phyloP scores from a whole-genome alignment of 2,888 invertebrate species.

The Crepidodera aurea region DNA sequence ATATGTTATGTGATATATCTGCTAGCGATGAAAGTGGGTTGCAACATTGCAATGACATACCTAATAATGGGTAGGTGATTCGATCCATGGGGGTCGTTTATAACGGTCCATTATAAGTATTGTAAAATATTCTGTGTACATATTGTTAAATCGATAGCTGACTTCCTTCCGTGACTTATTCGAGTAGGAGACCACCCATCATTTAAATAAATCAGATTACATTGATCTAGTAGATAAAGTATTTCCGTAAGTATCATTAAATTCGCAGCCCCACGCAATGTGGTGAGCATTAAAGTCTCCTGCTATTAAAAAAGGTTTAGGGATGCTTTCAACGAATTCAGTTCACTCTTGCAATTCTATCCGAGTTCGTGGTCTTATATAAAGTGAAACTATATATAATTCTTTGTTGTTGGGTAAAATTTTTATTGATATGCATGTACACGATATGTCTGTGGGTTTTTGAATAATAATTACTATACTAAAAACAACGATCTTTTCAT shows the following conservation, averaged over 20 bases:
- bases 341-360: background rate
- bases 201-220: background rate
- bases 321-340: background rate
- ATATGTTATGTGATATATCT: background rate
- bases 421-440: background rate
- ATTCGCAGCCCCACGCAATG: conserved; percentile 13
- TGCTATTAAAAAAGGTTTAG: conserved; percentile 4
- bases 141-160: background rate
- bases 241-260: background rate
- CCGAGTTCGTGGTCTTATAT: background rate
- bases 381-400: background rate
- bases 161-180: background rate
- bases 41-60: background rate
- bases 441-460: background rate
- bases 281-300: conserved; percentile 15
- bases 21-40: background rate
- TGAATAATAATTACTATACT: background rate
- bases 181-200: background rate
- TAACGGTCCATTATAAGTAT: background rate
- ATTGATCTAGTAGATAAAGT: background rate
- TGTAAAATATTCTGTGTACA: background rate
- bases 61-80: background rate
- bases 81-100: background rate
- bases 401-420: background rate
- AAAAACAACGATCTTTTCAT: too few relatives aligned